Evolutionary conservation across 2,888 invertebrate genomes (phyloP), one percentile per base, ranked within the genome.

Genomic region (Plusia festucae): DNA sequence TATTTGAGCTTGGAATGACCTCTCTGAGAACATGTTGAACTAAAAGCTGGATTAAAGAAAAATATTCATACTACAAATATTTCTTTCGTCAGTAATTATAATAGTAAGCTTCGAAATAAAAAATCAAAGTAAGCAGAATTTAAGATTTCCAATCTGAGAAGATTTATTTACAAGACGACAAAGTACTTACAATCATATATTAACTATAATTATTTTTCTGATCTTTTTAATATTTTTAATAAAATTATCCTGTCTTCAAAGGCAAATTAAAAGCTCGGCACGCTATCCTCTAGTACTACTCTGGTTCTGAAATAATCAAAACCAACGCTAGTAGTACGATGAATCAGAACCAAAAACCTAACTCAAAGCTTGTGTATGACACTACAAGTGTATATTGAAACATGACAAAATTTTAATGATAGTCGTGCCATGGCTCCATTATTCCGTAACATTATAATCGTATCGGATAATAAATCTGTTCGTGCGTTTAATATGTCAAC

Each of bases 1-100:
- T 7, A 89, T 81, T 68, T 86, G 87, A 1, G 85, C 61, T 75
- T 88, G 88, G n/a, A 83, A 84, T 13, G 85, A 69, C 0, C 75
- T 80, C 18, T 85, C 85, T 0, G 74, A 72, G 22, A 88, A 81
- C 91, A 91, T n/a, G 2, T 40, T 13, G 11, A 13, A 34, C n/a
- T n/a, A n/a, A 3, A 34, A 34, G 13, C 34, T 34, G 44, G 16
- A n/a, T n/a, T n/a, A n/a, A n/a, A n/a, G n/a, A n/a, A n/a, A n/a
- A n/a, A n/a, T n/a, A n/a, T n/a, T n/a, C n/a, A n/a, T n/a, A n/a
- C n/a, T n/a, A n/a, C n/a, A n/a, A n/a, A n/a, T n/a, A n/a, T n/a
- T n/a, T n/a, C n/a, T n/a, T n/a, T n/a, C n/a, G n/a, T n/a, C n/a
- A n/a, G n/a, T n/a, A n/a, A n/a, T n/a, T n/a, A n/a, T n/a, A n/a